A percentile compares a stretch with the other conserved stretches of the same genome.
These are phyloP conservation scores for Urechis unicinctus DNA, from an alignment of 2,888 invertebrate species.

Conservation along the genomic window DNA sequence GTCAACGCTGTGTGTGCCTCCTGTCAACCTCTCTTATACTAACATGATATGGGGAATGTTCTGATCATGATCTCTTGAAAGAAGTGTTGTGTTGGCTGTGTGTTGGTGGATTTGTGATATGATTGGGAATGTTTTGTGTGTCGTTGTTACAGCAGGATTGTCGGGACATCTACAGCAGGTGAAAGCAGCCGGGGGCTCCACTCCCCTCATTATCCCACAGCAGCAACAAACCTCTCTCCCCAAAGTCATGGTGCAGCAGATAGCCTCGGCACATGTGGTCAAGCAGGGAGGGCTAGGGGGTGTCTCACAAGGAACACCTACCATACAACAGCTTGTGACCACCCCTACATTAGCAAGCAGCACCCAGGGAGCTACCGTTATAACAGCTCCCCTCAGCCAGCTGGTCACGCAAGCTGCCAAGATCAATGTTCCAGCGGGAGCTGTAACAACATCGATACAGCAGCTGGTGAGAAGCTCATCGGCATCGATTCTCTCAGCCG, in stretches of 20 bases:
- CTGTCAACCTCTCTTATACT: background rate
- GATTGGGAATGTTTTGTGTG: no score
- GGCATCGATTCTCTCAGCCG: background rate
- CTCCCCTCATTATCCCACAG: conserved; percentile 59
- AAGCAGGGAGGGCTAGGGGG: conserved; percentile 57
- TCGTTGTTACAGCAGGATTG: conserved; percentile 18
- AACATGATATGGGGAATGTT: no score
- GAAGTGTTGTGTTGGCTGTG: no score
- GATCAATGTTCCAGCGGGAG: conserved; percentile 21
- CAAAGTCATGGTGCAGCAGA: conserved; percentile 59
- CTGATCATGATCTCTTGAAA: no score
- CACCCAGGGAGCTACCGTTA: background rate
- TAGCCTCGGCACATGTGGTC: conserved; percentile 70
- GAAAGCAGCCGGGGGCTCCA: conserved; percentile 20
- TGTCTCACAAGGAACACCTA: conserved; percentile 18
- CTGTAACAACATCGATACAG: conserved; percentile 20
- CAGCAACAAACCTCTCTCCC: conserved; percentile 43
- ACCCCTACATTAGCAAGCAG: conserved; percentile 5
- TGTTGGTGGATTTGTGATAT: no score
- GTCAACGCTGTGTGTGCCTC: background rate
- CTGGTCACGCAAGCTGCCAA: conserved; percentile 30
- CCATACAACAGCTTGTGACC: conserved; percentile 32
- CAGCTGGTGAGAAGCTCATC: background rate
- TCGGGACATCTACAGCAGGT: conserved; percentile 18
- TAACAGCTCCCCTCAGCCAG: conserved; percentile 16